Conservation (phyloP, 2,797 vertebrate genomes). For the Malurus leucopterus region DNA sequence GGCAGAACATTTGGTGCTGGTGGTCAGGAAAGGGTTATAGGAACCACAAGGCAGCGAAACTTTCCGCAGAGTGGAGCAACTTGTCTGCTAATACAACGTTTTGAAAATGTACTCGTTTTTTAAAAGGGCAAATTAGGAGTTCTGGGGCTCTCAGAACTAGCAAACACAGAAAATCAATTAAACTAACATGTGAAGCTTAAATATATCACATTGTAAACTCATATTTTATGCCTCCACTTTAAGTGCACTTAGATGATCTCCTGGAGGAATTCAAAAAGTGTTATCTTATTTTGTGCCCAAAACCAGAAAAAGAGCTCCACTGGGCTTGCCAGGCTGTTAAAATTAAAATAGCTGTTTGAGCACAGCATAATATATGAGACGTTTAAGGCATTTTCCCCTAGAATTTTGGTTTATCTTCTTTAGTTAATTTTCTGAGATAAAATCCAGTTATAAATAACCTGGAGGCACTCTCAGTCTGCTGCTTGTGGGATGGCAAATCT, state of each 20-base stretch:
- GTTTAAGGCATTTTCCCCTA: constrained; percentile 75
- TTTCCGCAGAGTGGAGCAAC: background rate
- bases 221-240: constrained; percentile 71
- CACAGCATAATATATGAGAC: constrained; percentile 74
- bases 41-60: background rate
- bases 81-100: background rate
- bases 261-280: constrained; percentile 70
- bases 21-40: background rate
- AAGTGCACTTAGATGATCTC: constrained; percentile 71
- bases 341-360: constrained; percentile 78
- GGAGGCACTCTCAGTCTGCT: constrained; percentile 69
- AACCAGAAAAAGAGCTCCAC: constrained; percentile 70
- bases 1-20: background rate
- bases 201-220: constrained; percentile 64
- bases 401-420: constrained; percentile 77
- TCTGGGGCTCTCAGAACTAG: constrained; percentile 41
- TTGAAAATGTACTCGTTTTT: constrained; percentile 28
- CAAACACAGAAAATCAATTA: constrained; percentile 68
- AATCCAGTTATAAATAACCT: constrained; percentile 82
- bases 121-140: constrained; percentile 55
- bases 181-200: constrained; percentile 66
- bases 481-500: constrained; percentile 71
- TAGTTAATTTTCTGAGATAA: constrained; percentile 82
- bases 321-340: constrained; percentile 74
- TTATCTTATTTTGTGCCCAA: constrained; percentile 77